Base-by-base conservation (phyloP, 30 jellyfish, hydroid and myxozoan genomes). In the Pelagia noctiluca region DNA sequence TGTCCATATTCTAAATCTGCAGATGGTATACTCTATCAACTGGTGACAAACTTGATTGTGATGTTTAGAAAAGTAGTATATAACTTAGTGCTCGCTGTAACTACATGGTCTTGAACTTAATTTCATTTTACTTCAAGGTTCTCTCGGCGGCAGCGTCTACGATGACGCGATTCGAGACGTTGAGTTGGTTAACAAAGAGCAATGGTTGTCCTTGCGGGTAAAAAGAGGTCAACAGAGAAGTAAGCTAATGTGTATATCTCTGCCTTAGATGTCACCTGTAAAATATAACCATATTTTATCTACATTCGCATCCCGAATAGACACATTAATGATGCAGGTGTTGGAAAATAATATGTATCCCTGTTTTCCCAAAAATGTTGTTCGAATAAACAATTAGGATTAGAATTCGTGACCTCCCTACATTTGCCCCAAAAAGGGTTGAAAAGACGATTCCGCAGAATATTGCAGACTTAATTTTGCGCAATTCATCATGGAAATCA, bases 191-290 rank as follows among this genome's bases (percentile, higher is more conserved):
- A 63, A 47, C 85, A 85, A 85, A 50, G 89, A 85, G 33, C 74
- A 67, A 50, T 85, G 96, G 96, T 80, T 85, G 52, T 63, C 85
- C 29, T 71, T 85, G n/a, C 82, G 96, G 18, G 80, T 66, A 0
- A 85, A 85, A 71, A 85, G 89, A 26, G 78, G 80, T 29, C 89
- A 65, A 62, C 63, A 13, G 71, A 71, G 61, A 30, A 62, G 57
- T 34, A 75, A 48, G 52, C 85, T 85, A 0, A 37, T 85, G 1
- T 85, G 96, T 75, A 49, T 85, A 48, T 74, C 84, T n/a, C n/a
- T n/a, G n/a, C n/a, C n/a, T n/a, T n/a, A n/a, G n/a, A n/a, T n/a
- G n/a, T n/a, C n/a, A n/a, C n/a, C n/a, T n/a, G n/a, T n/a, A n/a
- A n/a, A n/a, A n/a, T n/a, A n/a, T n/a, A n/a, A n/a, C n/a, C n/a